Conservation (phyloP, 2,113 vertebrate species). For the Pionites leucogaster region DNA sequence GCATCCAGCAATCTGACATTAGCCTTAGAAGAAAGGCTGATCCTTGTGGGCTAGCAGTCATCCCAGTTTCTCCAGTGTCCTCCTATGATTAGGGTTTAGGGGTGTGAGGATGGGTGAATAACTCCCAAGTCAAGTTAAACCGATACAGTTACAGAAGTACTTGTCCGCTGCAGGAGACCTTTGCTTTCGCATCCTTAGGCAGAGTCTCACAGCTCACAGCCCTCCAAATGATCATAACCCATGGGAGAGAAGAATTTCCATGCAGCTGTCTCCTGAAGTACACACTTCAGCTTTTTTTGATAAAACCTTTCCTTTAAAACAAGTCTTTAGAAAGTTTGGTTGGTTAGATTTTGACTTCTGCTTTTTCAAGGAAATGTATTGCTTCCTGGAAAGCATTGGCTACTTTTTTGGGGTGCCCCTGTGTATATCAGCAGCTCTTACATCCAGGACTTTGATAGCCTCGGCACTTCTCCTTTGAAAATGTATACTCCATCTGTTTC, state of each 20-base stretch:
- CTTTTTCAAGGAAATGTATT: background rate
- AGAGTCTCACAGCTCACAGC: background rate
- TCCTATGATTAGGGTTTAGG: fast-evolving
- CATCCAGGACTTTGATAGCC: background rate
- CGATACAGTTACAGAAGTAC: background rate
- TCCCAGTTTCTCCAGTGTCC: background rate
- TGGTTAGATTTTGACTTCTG: background rate
- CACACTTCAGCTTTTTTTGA: background rate
- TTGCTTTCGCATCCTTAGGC: background rate
- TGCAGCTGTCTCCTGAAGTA: background rate
- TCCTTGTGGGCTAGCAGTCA: background rate
- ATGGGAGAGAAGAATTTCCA: background rate
- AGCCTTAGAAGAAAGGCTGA: background rate
- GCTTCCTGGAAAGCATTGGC: background rate
- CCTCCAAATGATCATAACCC: background rate
- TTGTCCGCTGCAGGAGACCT: background rate
- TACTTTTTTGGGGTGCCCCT: background rate
- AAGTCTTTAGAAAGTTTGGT: background rate
- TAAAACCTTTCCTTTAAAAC: background rate
- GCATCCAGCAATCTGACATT: background rate
- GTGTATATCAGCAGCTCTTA: background rate
- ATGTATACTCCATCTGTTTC: background rate
- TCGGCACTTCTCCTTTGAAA: constrained; percentile 11
- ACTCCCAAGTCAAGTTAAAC: background rate
- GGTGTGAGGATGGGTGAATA: fast-evolving